These are phyloP conservation scores for Phalacrocorax brasilianus DNA, from an alignment of 2,113 vertebrate species.

Conservation along the genomic window DNA sequence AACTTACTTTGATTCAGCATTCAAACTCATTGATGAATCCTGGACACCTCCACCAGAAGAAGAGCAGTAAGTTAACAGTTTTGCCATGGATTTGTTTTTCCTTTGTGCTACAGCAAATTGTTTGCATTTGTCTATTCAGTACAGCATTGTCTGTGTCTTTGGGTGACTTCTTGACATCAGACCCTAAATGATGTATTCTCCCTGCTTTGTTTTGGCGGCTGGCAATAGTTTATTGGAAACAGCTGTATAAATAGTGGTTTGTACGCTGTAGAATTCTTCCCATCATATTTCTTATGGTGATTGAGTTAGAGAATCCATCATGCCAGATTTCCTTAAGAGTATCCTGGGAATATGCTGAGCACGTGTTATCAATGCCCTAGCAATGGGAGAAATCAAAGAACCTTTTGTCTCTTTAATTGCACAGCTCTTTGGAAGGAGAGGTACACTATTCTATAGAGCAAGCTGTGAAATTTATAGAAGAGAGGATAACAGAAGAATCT, in stretches of 20 bases:
- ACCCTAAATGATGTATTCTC: not conserved
- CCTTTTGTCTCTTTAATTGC: not conserved
- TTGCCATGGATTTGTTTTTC: not conserved
- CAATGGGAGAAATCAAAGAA: not conserved
- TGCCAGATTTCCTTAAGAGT: not conserved
- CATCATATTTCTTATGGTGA: fast-evolving
- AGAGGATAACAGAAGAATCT: conserved; percentile 82
- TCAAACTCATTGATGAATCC: conserved; percentile 88
- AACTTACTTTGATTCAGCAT: conserved; percentile 94
- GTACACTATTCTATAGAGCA: conserved; percentile 87
- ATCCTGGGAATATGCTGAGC: not conserved
- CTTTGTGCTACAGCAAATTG: not conserved
- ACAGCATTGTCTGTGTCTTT: not conserved
- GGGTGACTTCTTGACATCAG: not conserved
- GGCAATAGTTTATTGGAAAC: not conserved
- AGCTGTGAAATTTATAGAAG: conserved; percentile 88
- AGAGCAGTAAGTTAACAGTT: conserved; percentile 86
- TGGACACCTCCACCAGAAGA: conserved; percentile 89
- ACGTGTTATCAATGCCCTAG: not conserved
- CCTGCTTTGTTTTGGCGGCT: not conserved
- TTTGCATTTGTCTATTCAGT: not conserved
- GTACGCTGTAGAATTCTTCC: not conserved
- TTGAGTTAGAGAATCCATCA: not conserved
- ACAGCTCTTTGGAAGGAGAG: conserved; percentile 88
- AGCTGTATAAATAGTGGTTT: not conserved